Evolutionary conservation across 2,113 vertebrate genomes (phyloP).

Genomic region (Melanotaenia duboulayi): DNA sequence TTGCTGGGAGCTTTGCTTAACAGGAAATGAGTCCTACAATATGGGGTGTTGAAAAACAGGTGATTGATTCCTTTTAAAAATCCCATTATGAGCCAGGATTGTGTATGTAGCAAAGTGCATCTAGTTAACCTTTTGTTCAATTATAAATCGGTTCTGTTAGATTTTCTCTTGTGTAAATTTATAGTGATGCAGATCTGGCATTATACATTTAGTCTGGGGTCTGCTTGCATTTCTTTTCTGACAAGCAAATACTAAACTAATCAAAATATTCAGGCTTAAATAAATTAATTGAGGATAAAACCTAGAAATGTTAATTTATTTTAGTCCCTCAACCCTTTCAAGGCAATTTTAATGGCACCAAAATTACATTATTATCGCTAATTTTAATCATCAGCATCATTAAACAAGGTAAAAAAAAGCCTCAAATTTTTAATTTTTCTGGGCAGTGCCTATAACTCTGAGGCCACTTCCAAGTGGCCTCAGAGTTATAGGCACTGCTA

Average conservation of each 20-base stretch:
- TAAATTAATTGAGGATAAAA: slow-evolving; percentile 18
- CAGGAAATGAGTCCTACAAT: slow-evolving; percentile 39
- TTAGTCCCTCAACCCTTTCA: background rate
- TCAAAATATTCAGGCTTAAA: slow-evolving; percentile 22
- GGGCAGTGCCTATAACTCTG: background rate
- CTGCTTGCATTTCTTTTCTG: slow-evolving; percentile 1
- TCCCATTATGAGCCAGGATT: slow-evolving; percentile 13
- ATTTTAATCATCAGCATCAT: slow-evolving; percentile 10
- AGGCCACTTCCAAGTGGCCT: slow-evolving; percentile 35
- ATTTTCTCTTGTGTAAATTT: slow-evolving; percentile 18
- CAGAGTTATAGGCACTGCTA: too few species aligned
- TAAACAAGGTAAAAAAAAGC: background rate
- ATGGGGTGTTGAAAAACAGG: slow-evolving; percentile 25
- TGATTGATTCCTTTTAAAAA: slow-evolving; percentile 22
- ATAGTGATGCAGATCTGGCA: slow-evolving; percentile 33
- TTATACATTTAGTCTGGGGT: slow-evolving; percentile 15
- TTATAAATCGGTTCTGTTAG: slow-evolving; percentile 3
- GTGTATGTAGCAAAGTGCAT: slow-evolving; percentile 14
- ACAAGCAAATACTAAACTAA: slow-evolving; percentile 16
- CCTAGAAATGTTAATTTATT: slow-evolving; percentile 32
- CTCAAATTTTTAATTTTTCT: slow-evolving; percentile 9
- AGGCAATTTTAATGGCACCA: slow-evolving; percentile 1
- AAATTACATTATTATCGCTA: background rate
- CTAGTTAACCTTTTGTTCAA: slow-evolving; percentile 13
- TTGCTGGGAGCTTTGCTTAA: slow-evolving; percentile 1